Conservation (phyloP, 2,888 invertebrate genomes). For the Lottia gigantea region DNA sequence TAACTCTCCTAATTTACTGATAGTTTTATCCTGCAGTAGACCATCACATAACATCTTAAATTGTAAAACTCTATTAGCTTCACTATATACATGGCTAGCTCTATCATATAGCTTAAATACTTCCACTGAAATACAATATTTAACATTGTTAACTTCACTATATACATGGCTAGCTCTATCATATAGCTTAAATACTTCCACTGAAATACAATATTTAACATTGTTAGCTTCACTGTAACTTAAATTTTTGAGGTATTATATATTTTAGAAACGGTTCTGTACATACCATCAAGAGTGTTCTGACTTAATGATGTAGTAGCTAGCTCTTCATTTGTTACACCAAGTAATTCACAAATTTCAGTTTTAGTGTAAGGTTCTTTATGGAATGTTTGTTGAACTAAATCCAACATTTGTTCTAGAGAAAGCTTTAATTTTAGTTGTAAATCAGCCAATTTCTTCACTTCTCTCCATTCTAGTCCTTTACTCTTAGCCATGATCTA, state of each 20-base stretch:
- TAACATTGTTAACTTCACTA: conserved; percentile 76
- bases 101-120: conserved; percentile 81
- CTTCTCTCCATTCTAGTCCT: conserved; percentile 75
- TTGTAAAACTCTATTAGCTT: conserved; percentile 84
- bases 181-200: conserved; percentile 76
- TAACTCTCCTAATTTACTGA: conserved; percentile 77
- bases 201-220: conserved; percentile 49
- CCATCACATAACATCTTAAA: conserved; percentile 78
- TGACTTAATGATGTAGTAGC: conserved; percentile 76
- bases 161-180: conserved; percentile 90
- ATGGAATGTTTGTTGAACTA: conserved; percentile 73
- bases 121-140: conserved; percentile 65
- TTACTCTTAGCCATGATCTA: conserved; percentile 77
- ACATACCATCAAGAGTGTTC: conserved; percentile 74
- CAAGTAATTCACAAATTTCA: conserved; percentile 65
- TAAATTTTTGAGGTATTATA: too few species aligned
- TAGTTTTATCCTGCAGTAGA: conserved; percentile 37
- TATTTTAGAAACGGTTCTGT: background rate
- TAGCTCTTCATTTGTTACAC: conserved; percentile 73
- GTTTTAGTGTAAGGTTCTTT: conserved; percentile 57
- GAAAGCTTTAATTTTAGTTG: conserved; percentile 77
- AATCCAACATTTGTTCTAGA: conserved; percentile 78
- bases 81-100: conserved; percentile 85
- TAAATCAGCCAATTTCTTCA: conserved; percentile 79
- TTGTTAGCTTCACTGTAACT: conserved; percentile 80